A percentile compares a stretch with the other conserved stretches of the same genome.
These are phyloP conservation scores for Drosophila athabasca DNA, from an alignment of 1,140 invertebrate species.

Conservation along the genomic window DNA sequence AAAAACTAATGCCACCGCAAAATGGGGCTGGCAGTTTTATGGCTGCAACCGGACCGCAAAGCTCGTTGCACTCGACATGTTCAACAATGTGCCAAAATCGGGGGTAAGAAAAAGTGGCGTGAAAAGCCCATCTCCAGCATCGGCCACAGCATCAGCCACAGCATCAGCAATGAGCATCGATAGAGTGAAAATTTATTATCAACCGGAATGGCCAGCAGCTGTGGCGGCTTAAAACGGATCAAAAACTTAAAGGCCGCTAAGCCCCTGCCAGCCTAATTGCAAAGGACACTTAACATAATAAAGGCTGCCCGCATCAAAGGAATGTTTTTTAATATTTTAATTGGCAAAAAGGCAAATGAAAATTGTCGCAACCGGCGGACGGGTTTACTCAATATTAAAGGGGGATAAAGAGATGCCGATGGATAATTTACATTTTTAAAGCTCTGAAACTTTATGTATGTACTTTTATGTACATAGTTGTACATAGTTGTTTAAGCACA, in stretches of 20 bases:
- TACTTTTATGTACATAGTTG: no score
- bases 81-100: constrained; percentile 50
- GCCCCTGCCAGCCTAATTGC: constrained; percentile 59
- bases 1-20: constrained; percentile 58
- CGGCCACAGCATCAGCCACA: constrained; percentile 23
- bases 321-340: constrained; percentile 56
- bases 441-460: no score
- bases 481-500: no score
- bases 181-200: constrained; percentile 61
- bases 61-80: constrained; percentile 11
- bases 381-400: constrained; percentile 21
- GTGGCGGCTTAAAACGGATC: constrained; percentile 60
- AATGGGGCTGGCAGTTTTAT: constrained; percentile 52
- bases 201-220: constrained; percentile 59
- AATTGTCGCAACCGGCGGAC: constrained; percentile 13
- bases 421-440: constrained; percentile 11
- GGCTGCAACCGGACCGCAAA: constrained; percentile 37
- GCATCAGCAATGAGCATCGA: constrained; percentile 31
- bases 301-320: constrained; percentile 38
- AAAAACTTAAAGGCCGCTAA: constrained; percentile 61
- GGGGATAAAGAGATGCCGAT: neutral
- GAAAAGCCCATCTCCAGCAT: constrained; percentile 4
- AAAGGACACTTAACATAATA: constrained; percentile 49
- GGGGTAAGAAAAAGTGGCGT: constrained; percentile 23
- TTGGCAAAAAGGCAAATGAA: constrained; percentile 48